Evolutionary conservation across 2,113 vertebrate species (phyloP).

Genomic region (Dipodomys merriami): DNA sequence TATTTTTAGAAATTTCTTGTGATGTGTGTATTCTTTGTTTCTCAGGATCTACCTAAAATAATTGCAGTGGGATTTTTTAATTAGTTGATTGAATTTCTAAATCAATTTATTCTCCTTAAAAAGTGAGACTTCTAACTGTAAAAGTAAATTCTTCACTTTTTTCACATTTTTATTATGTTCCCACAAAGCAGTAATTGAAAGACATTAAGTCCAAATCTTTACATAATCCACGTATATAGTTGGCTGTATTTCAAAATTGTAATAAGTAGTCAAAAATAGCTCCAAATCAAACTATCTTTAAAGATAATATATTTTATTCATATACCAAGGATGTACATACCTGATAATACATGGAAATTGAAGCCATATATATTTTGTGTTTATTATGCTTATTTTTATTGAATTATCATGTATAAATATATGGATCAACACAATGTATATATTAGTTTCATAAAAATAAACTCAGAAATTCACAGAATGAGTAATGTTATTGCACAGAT

Average conservation of each 20-base stretch:
- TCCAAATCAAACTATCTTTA: neutral
- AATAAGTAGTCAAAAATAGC: neutral
- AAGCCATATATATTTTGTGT: neutral
- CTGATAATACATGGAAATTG: neutral
- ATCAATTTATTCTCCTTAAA: slow-evolving; percentile 25
- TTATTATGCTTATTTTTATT: neutral
- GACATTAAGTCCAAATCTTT: neutral
- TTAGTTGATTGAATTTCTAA: slow-evolving; percentile 20
- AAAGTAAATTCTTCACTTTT: neutral
- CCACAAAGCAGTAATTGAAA: neutral
- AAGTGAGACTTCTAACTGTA: neutral
- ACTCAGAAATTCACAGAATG: neutral
- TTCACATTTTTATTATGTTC: neutral
- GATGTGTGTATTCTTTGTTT: slow-evolving; percentile 50
- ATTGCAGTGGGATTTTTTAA: neutral
- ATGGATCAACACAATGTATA: neutral
- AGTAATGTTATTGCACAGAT: neutral
- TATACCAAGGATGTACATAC: neutral
- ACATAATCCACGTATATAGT: neutral
- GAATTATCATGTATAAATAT: neutral
- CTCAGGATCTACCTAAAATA: neutral
- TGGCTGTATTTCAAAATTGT: neutral
- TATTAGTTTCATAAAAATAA: neutral
- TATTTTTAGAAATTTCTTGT: no score
- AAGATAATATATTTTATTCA: neutral